Base-by-base conservation (phyloP, 2,888 invertebrate genomes). In the Entomobrya proxima region DNA sequence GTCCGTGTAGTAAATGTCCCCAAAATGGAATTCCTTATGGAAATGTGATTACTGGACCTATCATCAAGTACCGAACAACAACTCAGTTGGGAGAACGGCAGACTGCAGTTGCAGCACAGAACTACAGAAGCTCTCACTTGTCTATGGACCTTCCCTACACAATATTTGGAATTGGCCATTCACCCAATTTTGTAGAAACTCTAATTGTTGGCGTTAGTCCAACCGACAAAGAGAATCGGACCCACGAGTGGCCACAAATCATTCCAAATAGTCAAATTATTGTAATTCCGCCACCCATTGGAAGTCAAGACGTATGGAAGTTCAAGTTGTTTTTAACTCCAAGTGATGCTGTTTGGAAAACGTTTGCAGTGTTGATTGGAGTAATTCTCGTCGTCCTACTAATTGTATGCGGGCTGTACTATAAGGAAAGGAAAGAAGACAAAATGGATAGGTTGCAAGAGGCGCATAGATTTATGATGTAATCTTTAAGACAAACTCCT, bases 201-300 rank as follows among this genome's bases (percentile, higher is more conserved):
- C 92, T 99, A 37, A 95, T 94, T 82, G 96, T 98, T 2, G 97
- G 97, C 9, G 91, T 88, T 5, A 58, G 79, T 24, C 76, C 76
- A 21, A 52, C 50, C 0, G 37, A 40, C 15, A 13, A 50, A 2
- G 52, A 82, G 24, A 72, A 85, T 18, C 85, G 91, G 55, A 88
- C 86, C 18, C 94, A 94, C 89, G 94, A 94, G 84, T 98, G 97
- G 96, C 95, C 95, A 0, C 97, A 97, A 92, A 95, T 98, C 79
- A 98, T 99, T 91, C 99, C 99, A 0, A 99, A 99, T 91, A 98
- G 99, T 0, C 98, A 99, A 92, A 96, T 99, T 92, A 96, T 98
- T 47, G 96, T 99, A 0, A 96, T 98, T 87, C 99, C 99, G 1
- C 94, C 95, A 91, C 97, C 97, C 7, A 94, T 95, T 0, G 93